Conservation (phyloP, 2,888 invertebrate species). For the Cristatella mucedo region DNA sequence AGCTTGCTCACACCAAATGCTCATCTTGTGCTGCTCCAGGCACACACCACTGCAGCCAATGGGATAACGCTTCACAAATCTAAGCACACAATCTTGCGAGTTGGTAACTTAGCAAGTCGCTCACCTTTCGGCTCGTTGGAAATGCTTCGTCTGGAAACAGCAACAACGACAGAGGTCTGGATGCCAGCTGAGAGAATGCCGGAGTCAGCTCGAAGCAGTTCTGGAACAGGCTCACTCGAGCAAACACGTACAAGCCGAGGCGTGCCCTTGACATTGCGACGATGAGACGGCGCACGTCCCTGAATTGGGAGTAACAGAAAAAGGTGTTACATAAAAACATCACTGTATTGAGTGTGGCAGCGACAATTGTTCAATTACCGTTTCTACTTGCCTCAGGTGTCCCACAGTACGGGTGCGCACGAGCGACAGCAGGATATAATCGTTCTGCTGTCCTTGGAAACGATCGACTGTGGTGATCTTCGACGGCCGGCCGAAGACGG, state of each 20-base stretch:
- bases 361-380: background rate
- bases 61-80: too few relatives aligned
- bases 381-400: slow-evolving; percentile 54
- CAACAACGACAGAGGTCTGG: slow-evolving; percentile 61
- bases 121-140: slow-evolving; percentile 47
- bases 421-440: slow-evolving; percentile 84
- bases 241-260: slow-evolving; percentile 88
- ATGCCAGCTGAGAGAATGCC: slow-evolving; percentile 67
- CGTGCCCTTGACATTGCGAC: slow-evolving; percentile 96
- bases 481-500: slow-evolving; percentile 45
- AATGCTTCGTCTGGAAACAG: slow-evolving; percentile 63
- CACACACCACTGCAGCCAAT: too few relatives aligned
- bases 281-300: slow-evolving; percentile 80
- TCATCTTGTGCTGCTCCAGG: too few relatives aligned
- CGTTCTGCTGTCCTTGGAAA: slow-evolving; percentile 98
- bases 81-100: background rate
- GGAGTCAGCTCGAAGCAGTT: slow-evolving; percentile 93
- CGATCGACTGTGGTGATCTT: slow-evolving; percentile 75
- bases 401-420: slow-evolving; percentile 94
- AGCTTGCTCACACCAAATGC: too few relatives aligned
- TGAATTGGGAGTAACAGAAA: slow-evolving; percentile 16
- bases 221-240: slow-evolving; percentile 72
- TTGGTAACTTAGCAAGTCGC: slow-evolving; percentile 6
- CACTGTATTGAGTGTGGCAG: background rate
- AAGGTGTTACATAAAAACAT: slow-evolving; percentile 4